phyloP scores from a whole-genome alignment of 2,797 vertebrate species.

The Erithacus rubecula region DNA sequence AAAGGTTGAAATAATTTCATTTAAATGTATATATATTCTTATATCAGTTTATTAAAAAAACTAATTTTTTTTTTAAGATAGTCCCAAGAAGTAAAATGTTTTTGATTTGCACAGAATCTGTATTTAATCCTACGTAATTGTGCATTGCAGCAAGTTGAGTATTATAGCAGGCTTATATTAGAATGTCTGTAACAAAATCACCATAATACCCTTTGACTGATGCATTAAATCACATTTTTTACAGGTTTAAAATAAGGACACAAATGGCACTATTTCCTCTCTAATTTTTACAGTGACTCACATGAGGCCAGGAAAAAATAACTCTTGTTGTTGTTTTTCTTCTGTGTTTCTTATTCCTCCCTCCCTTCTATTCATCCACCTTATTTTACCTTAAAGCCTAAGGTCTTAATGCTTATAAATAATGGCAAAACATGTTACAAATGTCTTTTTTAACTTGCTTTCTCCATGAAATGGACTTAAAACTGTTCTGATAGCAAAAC shows the following conservation, averaged over 20 bases:
- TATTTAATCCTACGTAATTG: background rate
- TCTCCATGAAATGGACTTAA: background rate
- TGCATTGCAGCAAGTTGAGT: background rate
- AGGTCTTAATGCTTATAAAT: background rate
- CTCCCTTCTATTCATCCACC: background rate
- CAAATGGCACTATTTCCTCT: background rate
- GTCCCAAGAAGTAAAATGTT: fast-evolving
- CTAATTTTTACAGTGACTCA: background rate
- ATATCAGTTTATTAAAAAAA: background rate
- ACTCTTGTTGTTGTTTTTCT: background rate
- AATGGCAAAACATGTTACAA: background rate
- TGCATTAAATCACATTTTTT: background rate
- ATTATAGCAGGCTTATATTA: background rate
- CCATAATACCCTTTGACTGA: background rate
- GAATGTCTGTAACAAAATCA: background rate
- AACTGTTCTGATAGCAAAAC: background rate
- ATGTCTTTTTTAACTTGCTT: fast-evolving
- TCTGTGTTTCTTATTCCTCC: fast-evolving
- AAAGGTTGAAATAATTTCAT: background rate
- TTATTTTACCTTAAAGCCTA: background rate
- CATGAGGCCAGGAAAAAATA: background rate
- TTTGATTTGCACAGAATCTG: background rate
- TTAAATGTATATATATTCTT: background rate
- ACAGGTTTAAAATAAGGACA: background rate
- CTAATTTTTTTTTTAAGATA: background rate